A percentile compares a stretch with the other conserved stretches of the same genome.
phyloP scores from a whole-genome alignment of 2,113 vertebrate species.

The Monarcha castaneiventris region DNA sequence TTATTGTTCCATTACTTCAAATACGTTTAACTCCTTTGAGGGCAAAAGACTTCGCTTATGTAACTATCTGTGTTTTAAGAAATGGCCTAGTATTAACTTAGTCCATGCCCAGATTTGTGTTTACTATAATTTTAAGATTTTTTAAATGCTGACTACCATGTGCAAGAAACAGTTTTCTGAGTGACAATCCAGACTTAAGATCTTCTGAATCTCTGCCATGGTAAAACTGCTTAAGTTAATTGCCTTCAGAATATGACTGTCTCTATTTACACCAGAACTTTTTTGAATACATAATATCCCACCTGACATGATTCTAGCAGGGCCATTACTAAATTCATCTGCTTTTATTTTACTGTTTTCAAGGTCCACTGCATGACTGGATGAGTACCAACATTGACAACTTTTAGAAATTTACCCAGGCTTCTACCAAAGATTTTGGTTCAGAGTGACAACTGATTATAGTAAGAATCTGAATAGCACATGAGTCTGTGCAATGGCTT shows the following conservation, averaged over 20 bases:
- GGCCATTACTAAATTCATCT: neutral
- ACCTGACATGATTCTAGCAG: neutral
- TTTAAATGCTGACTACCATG: neutral
- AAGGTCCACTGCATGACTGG: neutral
- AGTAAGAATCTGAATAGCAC: neutral
- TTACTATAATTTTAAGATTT: neutral
- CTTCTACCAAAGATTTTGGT: neutral
- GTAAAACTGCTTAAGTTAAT: neutral
- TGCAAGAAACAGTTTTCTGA: neutral
- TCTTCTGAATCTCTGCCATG: neutral
- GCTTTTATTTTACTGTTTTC: neutral
- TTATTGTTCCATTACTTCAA: neutral
- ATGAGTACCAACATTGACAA: neutral
- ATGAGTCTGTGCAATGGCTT: neutral
- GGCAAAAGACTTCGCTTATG: neutral
- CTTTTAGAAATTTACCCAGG: neutral
- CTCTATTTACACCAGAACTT: neutral
- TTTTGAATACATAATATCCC: neutral
- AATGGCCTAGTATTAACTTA: neutral
- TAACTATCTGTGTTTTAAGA: neutral
- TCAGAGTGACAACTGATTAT: conserved; percentile 5
- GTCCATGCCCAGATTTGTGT: neutral
- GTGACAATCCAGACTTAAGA: neutral
- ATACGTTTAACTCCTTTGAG: neutral
- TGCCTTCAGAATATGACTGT: neutral